phyloP scores from a whole-genome alignment of 2,113 vertebrate genomes.

The Cyanistes caeruleus region DNA sequence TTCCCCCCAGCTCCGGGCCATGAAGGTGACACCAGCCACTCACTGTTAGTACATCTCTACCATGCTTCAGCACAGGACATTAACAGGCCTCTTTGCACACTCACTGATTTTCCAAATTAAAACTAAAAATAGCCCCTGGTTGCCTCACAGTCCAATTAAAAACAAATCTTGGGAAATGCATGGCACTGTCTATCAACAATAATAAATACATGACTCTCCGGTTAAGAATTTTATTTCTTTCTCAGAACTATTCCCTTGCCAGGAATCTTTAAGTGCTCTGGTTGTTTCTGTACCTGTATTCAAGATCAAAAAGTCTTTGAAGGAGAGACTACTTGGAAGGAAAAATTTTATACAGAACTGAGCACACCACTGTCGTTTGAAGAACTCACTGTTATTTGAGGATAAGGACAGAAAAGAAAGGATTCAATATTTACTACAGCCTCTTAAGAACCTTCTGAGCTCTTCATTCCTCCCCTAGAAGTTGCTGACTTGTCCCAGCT shows the following conservation, averaged over 20 bases:
- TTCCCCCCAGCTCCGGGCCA: neutral
- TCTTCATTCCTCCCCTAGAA: neutral
- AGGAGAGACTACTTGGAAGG: neutral
- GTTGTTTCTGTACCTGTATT: neutral
- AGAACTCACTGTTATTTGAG: neutral
- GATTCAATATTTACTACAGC: neutral
- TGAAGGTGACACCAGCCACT: neutral
- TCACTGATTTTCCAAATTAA: neutral
- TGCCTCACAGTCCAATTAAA: neutral
- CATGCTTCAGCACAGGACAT: neutral
- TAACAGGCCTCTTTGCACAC: neutral
- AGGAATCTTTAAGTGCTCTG: neutral
- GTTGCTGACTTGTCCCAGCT: neutral
- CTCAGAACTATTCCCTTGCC: neutral
- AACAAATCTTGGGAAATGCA: neutral
- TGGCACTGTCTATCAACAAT: neutral
- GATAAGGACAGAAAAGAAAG: neutral
- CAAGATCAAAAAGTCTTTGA: neutral
- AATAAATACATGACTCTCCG: neutral
- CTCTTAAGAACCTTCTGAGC: neutral
- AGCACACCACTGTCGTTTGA: neutral
- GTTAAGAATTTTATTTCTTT: neutral
- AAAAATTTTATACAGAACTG: neutral
- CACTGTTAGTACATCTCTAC: neutral
- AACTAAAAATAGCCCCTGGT: constrained; percentile 8